These are phyloP conservation scores for Trachemys scripta DNA, from an alignment of 2,113 vertebrate species.

Conservation along the genomic window DNA sequence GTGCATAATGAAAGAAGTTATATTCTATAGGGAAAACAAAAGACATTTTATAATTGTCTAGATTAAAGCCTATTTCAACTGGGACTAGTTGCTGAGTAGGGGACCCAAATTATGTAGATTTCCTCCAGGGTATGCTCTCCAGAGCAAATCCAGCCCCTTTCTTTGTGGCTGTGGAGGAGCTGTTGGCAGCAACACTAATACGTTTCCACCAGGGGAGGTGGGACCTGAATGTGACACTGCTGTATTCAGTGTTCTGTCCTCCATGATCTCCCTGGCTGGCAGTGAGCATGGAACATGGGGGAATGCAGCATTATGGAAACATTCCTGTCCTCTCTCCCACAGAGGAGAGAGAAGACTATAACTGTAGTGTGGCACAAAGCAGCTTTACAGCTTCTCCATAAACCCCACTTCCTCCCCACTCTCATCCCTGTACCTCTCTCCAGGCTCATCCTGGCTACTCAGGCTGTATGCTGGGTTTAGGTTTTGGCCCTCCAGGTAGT, in stretches of 20 bases:
- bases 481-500: neutral
- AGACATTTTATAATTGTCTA: neutral
- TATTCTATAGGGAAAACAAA: neutral
- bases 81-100: neutral
- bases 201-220: neutral
- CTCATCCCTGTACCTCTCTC: neutral
- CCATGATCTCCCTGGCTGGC: neutral
- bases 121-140: neutral
- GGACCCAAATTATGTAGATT: neutral
- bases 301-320: neutral
- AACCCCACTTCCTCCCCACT: neutral
- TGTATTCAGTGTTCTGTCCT: neutral
- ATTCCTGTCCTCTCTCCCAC: neutral
- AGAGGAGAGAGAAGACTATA: neutral
- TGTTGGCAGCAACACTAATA: neutral
- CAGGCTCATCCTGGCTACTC: neutral
- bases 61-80: constrained; percentile 11
- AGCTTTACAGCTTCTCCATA: neutral
- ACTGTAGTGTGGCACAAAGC: neutral
- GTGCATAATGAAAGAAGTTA: neutral
- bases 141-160: neutral
- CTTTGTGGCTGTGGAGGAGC: neutral
- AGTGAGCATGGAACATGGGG: neutral
- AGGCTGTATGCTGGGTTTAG: neutral
- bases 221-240: neutral